Evolutionary conservation across 2,797 vertebrate species (phyloP).

Genomic region (Labeo calbasu): DNA sequence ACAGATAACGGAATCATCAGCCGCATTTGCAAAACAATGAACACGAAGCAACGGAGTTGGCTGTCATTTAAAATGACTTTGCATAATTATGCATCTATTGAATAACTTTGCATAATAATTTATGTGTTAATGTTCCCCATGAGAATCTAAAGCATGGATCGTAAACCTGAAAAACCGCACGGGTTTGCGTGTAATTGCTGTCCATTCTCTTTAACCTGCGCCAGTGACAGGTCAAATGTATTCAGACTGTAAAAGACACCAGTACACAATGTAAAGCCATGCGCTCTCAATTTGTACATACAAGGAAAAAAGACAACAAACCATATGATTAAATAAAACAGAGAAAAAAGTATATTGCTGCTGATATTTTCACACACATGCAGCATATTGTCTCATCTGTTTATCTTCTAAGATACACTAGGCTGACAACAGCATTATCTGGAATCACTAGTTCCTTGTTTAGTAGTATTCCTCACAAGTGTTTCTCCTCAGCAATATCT

Average conservation of each 20-base stretch:
- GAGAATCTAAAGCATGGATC: conserved; percentile 64
- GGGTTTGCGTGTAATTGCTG: conserved; percentile 63
- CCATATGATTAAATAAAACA: background rate
- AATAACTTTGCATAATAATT: conserved; percentile 81
- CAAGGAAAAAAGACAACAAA: background rate
- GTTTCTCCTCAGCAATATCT: background rate
- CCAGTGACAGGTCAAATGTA: conserved; percentile 59
- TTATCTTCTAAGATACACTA: background rate
- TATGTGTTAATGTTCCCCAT: conserved; percentile 69
- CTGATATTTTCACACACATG: background rate
- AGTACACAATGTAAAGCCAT: background rate
- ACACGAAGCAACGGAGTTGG: conserved; percentile 75
- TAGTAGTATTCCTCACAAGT: background rate
- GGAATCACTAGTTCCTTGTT: background rate
- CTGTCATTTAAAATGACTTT: conserved; percentile 75
- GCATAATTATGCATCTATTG: conserved; percentile 78
- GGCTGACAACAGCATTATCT: background rate
- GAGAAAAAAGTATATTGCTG: background rate
- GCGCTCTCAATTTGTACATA: background rate
- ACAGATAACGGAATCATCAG: conserved; percentile 76
- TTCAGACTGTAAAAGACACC: conserved; percentile 2
- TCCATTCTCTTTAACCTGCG: conserved; percentile 67
- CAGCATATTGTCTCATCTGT: background rate
- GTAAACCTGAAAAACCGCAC: conserved; percentile 56
- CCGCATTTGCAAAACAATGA: conserved; percentile 80